Conservation (phyloP, 2,888 invertebrate species). For the Drosophila cracens region DNA sequence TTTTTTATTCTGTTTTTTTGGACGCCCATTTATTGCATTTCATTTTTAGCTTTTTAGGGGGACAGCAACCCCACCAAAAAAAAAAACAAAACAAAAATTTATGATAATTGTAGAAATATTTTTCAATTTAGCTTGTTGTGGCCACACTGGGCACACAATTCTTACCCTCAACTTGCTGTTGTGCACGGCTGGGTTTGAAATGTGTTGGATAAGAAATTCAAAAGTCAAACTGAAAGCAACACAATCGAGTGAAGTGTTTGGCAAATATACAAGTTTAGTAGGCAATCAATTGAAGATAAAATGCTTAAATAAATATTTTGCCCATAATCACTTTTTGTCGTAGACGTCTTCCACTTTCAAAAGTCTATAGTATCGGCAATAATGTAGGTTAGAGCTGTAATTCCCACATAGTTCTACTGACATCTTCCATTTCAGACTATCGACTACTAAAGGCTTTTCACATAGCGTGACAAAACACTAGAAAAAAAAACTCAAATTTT, state of each 20-base stretch:
- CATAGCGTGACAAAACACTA: conserved; percentile 29
- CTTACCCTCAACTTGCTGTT: neutral
- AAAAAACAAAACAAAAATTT: conserved; percentile 40
- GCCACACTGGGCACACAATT: conserved; percentile 8
- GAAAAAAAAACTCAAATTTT: conserved; percentile 41
- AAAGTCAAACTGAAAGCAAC: conserved; percentile 5
- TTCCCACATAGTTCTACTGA: conserved; percentile 6
- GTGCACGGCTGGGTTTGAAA: conserved; percentile 6
- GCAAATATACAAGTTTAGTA: conserved; percentile 15
- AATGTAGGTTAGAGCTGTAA: neutral
- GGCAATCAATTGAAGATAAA: neutral
- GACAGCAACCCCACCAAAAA: conserved; percentile 15
- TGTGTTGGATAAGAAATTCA: conserved; percentile 51
- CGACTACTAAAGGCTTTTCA: conserved; percentile 5
- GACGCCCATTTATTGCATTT: conserved; percentile 48
- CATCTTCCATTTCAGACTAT: conserved; percentile 9
- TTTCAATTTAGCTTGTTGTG: conserved; percentile 46
- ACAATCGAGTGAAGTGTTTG: conserved; percentile 11
- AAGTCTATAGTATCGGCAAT: neutral
- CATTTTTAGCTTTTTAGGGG: conserved; percentile 24
- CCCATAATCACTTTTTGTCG: no score
- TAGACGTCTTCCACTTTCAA: neutral
- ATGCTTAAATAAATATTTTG: neutral
- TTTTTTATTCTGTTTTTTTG: conserved; percentile 27
- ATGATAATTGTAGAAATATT: conserved; percentile 57